Evolutionary conservation across 2,888 invertebrate genomes (phyloP), one percentile per base, ranked within the genome.

Genomic region (Nineta flava): DNA sequence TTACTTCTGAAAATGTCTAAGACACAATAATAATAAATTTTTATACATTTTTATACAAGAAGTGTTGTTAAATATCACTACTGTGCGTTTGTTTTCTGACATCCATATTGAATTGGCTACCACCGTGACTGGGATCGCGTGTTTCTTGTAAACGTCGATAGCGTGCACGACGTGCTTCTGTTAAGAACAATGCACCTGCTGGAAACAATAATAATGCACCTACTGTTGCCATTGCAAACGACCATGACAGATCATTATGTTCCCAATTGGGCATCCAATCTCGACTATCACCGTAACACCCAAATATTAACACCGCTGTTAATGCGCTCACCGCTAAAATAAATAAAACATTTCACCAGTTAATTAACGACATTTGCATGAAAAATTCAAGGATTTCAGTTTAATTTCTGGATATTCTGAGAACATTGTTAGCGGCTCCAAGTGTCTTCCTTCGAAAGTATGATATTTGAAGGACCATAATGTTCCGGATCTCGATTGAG

Each of bases 241-340:
- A 88, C 92, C 94, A 96, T 10, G 93, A 85, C 49, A 95, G 76
- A 63, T 91, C 86, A 68, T 96, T 96, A 64, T 93, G 87, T 59
- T 95, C 88, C 86, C 94, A 91, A 60, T 91, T 81, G 0, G 95
- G 94, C 88, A 96, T 91, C 87, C 94, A 92, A 60, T 88, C 90
- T 55, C 95, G 75, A 4, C 88, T 83, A 66, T 94, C 92, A 3
- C 93, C 94, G 62, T 84, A 77, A 0, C 84, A 83, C 35, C 94
- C 95, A 67, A 96, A 96, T 50, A 87, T 83, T 2, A 87, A 76
- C 1, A 90, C 83, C 1, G 91, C 81, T 60, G 93, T 80, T 2
- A 90, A 73, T 9, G 92, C 91, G 57, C 84, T 82, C 42, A 87
- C 61, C 12, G 83, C 91, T 78, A 67, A 19, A 72, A 68, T 53